phyloP scores from a whole-genome alignment of 92 coral and sea anemone species.

The Ricordea florida region DNA sequence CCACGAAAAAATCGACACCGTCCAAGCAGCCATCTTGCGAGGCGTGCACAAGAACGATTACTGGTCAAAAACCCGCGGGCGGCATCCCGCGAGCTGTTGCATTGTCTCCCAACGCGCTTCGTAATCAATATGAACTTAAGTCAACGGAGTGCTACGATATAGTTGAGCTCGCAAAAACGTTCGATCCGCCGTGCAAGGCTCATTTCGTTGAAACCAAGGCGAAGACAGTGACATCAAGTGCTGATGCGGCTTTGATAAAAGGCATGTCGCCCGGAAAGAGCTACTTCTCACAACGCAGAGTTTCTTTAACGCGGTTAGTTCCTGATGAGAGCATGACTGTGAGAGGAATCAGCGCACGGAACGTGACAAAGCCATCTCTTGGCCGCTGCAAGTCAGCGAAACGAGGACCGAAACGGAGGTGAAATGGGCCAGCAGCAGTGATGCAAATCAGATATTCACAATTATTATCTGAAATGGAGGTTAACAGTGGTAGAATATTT shows the following conservation, averaged over 20 bases:
- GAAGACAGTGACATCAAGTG: conserved; percentile 11
- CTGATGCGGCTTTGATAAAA: conserved; percentile 57
- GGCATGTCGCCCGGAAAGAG: conserved; percentile 89
- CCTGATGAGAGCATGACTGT: conserved; percentile 67
- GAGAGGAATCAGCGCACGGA: conserved; percentile 58
- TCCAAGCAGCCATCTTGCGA: conserved; percentile 59
- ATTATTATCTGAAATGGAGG: too few relatives aligned
- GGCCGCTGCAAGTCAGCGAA: conserved; percentile 77
- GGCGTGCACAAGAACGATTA: conserved; percentile 59
- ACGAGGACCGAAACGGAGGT: conserved; percentile 44
- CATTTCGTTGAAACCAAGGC: conserved; percentile 28
- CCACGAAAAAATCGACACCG: neutral
- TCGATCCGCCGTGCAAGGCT: conserved; percentile 78
- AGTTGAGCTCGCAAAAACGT: conserved; percentile 73
- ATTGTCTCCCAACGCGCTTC: conserved; percentile 44
- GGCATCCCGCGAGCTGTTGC: conserved; percentile 16
- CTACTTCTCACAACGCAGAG: conserved; percentile 77
- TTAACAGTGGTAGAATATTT: too few relatives aligned
- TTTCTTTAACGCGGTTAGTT: conserved; percentile 72
- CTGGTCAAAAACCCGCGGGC: conserved; percentile 19
- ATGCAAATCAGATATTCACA: too few relatives aligned
- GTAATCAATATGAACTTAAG: conserved; percentile 75
- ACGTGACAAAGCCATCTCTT: conserved; percentile 19
- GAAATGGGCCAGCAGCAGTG: neutral
- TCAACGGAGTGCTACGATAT: conserved; percentile 88